phyloP scores from a whole-genome alignment of 2,888 invertebrate genomes.

The Podotricha telesiphe region DNA sequence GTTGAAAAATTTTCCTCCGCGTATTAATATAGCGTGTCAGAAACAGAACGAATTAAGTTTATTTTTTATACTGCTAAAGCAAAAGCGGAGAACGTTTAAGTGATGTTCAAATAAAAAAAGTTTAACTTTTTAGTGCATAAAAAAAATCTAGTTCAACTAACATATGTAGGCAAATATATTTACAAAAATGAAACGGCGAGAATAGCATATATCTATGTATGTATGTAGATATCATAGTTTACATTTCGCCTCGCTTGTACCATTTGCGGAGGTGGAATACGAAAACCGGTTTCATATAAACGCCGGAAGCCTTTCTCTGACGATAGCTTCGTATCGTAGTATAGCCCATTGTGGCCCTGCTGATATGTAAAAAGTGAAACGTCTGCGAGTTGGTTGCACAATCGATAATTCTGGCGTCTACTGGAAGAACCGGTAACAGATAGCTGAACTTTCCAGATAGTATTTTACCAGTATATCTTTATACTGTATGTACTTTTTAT shows the following conservation, averaged over 20 bases:
- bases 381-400: constrained; percentile 40
- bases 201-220: neutral
- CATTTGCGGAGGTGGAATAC: constrained; percentile 40
- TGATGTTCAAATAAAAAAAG: neutral
- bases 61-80: too few species aligned
- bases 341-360: constrained; percentile 39
- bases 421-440: constrained; percentile 26
- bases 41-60: neutral
- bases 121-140: neutral
- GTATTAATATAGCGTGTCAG: neutral
- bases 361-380: constrained; percentile 48
- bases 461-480: neutral
- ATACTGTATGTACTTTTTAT: neutral
- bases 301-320: constrained; percentile 72
- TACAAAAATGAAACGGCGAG: neutral
- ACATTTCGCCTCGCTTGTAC: constrained; percentile 36
- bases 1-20: neutral
- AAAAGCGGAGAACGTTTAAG: too few species aligned
- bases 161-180: neutral
- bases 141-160: neutral
- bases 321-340: constrained; percentile 48
- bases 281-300: constrained; percentile 62
- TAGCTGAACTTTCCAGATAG: constrained; percentile 11
- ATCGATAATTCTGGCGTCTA: constrained; percentile 30
- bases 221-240: constrained; percentile 15